Base-by-base conservation (phyloP, 2,888 invertebrate species). In the Dromius quadrimaculatus region DNA sequence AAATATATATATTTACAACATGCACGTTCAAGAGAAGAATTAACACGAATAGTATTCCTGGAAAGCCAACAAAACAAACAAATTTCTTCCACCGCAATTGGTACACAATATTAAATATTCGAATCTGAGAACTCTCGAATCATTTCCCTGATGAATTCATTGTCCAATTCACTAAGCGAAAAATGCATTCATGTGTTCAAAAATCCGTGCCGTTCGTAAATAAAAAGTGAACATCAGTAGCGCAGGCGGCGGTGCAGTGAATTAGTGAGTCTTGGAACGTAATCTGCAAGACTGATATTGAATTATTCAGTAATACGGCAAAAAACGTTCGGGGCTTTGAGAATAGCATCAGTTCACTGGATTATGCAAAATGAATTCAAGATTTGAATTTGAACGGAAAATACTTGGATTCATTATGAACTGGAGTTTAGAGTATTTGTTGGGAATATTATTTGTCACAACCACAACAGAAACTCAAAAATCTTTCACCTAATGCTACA, bases 281-380 rank as follows among this genome's bases (percentile, higher is more conserved):
- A 66, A 66, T 66, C 66, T 57, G 22, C 28, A 57, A 65, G 57
- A 38, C 66, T 66, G 66, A 66, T 66, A 66, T 66, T 66, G 66
- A 66, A 66, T 66, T 41, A 66, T 66, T 66, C 66, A 66, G 66
- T 54, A 54, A 66, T 54, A 57, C 38, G 15, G 54, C 34, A 50
- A 66, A 66, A 66, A 41, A 38, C 19, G 19, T 23, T 22, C 23
- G 28, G 57, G 15, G 57, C 28, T 57, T 23, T 22, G 22, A 38
- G 50, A n/a, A n/a, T 15, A 22, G 32, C 17, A 66, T 57, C 66
- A 23, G 38, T 41, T 57, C 36, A 38, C 66, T 66, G 66, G 66
- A 66, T 66, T 66, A 66, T 66, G 66, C 57, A 66, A 66, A 66
- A 28, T 59, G 38, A 36, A 34, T 59, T 36, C 20, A 36, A 28